A percentile compares a stretch with the other conserved stretches of the same genome.
Conservation (phyloP, 2,888 invertebrate genomes). For the Protodeltote pygarga region DNA sequence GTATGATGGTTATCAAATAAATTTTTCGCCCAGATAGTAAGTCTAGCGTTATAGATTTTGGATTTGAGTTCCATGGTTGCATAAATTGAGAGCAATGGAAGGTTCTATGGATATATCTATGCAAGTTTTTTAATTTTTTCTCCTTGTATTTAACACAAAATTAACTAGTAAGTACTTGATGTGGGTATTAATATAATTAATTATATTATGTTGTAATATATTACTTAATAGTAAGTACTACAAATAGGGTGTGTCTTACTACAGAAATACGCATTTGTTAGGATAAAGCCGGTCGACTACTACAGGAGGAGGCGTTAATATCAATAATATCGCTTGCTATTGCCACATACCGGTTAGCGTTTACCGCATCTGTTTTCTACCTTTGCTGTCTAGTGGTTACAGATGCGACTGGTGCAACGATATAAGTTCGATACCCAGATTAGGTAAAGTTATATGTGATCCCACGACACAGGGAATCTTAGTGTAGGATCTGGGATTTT, state of each 20-base stretch:
- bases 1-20: conserved; percentile 70
- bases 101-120: too few species aligned
- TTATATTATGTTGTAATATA: too few species aligned
- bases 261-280: conserved; percentile 41
- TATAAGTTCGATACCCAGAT: too few species aligned
- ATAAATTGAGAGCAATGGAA: conserved; percentile 63
- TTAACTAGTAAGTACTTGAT: too few species aligned
- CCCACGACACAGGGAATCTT: too few species aligned
- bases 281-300: conserved; percentile 17
- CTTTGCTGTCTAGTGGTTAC: too few species aligned
- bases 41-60: conserved; percentile 81
- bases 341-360: not conserved
- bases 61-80: conserved; percentile 70
- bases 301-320: conserved; percentile 23
- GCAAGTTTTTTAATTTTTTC: too few species aligned
- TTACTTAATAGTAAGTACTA: conserved; percentile 8
- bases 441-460: too few species aligned
- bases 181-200: too few species aligned
- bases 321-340: conserved; percentile 10
- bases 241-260: conserved; percentile 45
- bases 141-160: too few species aligned
- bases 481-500: too few species aligned
- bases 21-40: conserved; percentile 74
- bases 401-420: too few species aligned
- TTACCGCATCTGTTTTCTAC: not conserved